Base-by-base conservation (phyloP, 1,140 invertebrate genomes). In the Listronotus bonariensis region DNA sequence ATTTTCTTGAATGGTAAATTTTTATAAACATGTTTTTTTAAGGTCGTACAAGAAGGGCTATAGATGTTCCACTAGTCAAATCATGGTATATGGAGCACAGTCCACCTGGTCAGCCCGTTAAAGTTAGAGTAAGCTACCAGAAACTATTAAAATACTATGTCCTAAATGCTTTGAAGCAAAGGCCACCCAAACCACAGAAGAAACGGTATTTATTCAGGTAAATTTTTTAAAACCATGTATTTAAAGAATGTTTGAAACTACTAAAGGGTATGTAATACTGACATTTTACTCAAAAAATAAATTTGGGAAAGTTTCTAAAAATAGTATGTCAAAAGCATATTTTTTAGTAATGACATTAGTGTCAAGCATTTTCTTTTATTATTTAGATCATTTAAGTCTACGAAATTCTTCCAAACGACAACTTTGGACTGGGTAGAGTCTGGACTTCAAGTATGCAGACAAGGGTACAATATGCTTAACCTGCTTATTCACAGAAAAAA, bases 401-500 rank as follows among this genome's bases (percentile, higher is more conserved):
- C 98, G 0, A 99, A 99, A 80, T 99, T 99, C 82, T 99, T 99
- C 85, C 97, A 99, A 88, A 96, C 95, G 0, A 99, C 98, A 12
- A 97, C 96, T 0, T 82, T 99, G 59, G 98, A 99, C 81, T 99
- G 98, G 98, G 97, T 99, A 1, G 98, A 99, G 82, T 96, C 96
- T 54, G 97, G 97, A 26, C 80, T 99, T 6, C 92, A 97, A 83
- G 98, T 99, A 0, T 99, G 98, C 78, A 86, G 97, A 11, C 98
- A 99, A 80, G 98, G 98, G 11, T 99, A 99, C 81, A 99, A 99
- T 79, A 99, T 99, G 98, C 82, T 99, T 9, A 99, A 99, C 80
- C 82, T 99, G 40, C 82, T 99, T 46, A 99, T 99, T 77, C 98
- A 99, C 82, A 90, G 98, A 49, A 99, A 99, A 80, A 99, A 99